Base-by-base conservation (phyloP, 2,888 invertebrate species). In the Spicauda simplicius region DNA sequence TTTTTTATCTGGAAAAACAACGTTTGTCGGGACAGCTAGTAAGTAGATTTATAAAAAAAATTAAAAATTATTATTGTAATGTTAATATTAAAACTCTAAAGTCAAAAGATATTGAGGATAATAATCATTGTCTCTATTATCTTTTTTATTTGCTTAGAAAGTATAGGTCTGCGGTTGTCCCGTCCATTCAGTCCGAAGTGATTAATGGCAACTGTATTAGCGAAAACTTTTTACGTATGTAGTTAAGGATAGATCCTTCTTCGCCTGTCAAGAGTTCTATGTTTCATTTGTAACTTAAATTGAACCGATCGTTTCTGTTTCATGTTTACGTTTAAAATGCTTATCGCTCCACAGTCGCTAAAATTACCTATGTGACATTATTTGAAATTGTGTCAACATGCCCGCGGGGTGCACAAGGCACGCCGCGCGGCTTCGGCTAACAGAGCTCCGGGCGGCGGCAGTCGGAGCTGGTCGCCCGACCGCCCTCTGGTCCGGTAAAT, bases 311-410 rank as follows among this genome's bases (percentile, higher is more conserved):
- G 14, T 14, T 11, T 45, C 37, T 61, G 12, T 20, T 19, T 18
- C 14, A 33, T 48, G 19, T 64, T 48, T 37, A 16, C 18, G 18
- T 16, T 25, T 77, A 74, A 76, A 77, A 76, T 77, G 80, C 79
- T 84, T 71, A 80, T 84, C 82, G 82, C 76, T 78, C 81, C 77
- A 76, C 77, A 76, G 78, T 72, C 76, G 77, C 77, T 80, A 80
- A 84, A 77, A 86, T 76, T 76, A 77, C 76, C 72, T 83, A 83
- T 86, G 83, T 84, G 88, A 81, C 84, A 85, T 86, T 87, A 87
- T 88, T 88, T 84, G 84, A 86, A 91, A 88, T 89, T 87, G 90
- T 90, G 90, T 91, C 90, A 91, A 89, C 88, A 86, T 82, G 81
- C 83, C 82, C 83, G 80, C 83, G 82, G 76, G 77, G 77, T 74